Percentiles rank a stretch among this genome's conserved stretches.
Evolutionary conservation across 2,797 vertebrate genomes (phyloP).

Genomic region (Aulostomus chinensis): DNA sequence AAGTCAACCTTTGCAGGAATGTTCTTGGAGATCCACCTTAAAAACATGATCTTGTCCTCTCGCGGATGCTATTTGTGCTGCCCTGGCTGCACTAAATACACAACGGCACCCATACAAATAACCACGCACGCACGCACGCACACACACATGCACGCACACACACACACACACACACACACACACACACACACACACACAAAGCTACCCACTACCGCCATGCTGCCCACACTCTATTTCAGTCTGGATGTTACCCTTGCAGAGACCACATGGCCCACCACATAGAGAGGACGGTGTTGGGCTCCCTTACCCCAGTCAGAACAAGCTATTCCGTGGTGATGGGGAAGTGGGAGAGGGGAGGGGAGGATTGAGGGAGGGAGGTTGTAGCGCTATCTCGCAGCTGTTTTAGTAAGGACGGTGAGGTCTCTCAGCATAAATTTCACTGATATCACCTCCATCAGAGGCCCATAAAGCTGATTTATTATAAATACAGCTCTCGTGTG

Average conservation of each 20-base stretch:
- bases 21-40: conserved; percentile 38
- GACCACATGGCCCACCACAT: conserved; percentile 70
- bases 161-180: conserved; percentile 20
- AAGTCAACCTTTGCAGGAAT: too few species aligned
- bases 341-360: conserved; percentile 54
- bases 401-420: conserved; percentile 83
- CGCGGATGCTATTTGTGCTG: conserved; percentile 63
- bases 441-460: conserved; percentile 97
- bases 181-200: conserved; percentile 47
- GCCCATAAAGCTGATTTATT: conserved; percentile 99
- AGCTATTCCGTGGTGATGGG: conserved; percentile 41
- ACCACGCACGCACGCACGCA: conserved; percentile 41
- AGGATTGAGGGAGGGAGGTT: conserved; percentile 35
- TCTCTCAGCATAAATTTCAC: conserved; percentile 92
- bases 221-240: conserved; percentile 76
- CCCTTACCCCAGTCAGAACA: conserved; percentile 58
- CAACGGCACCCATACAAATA: conserved; percentile 49
- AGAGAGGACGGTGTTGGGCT: conserved; percentile 69
- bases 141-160: conserved; percentile 48
- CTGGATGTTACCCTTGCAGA: conserved; percentile 66
- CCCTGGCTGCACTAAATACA: conserved; percentile 60
- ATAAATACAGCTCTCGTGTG: conserved; percentile 96
- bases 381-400: conserved; percentile 86
- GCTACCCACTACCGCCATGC: conserved; percentile 65
- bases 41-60: conserved; percentile 45